A percentile compares a stretch with the other conserved stretches of the same genome.
phyloP scores from a whole-genome alignment of 2,113 vertebrate species.

The Saccopteryx leptura region DNA sequence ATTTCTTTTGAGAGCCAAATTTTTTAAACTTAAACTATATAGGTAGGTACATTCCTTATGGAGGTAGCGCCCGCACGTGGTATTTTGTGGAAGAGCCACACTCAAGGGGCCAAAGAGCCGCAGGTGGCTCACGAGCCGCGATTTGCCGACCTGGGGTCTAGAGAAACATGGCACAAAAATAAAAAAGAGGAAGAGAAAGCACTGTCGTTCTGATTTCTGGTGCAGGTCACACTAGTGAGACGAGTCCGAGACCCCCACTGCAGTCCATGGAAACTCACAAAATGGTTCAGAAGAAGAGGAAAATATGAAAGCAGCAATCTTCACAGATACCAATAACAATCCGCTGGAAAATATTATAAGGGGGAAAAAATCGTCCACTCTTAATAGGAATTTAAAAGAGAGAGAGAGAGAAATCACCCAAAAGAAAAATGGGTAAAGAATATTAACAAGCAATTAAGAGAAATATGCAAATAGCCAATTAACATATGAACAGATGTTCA shows the following conservation, averaged over 20 bases:
- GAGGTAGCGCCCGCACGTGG: too few species aligned
- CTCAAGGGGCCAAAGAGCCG: too few species aligned
- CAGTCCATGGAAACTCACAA: constrained; percentile 28
- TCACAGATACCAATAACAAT: constrained; percentile 49
- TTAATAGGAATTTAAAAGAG: constrained; percentile 48
- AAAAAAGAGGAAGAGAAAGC: background rate
- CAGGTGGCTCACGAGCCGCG: too few species aligned
- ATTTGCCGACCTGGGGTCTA: background rate
- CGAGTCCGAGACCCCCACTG: constrained; percentile 35
- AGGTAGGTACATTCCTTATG: too few species aligned
- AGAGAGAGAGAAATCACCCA: constrained; percentile 56
- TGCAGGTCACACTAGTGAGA: constrained; percentile 47
- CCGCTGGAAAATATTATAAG: constrained; percentile 40
- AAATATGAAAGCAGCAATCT: constrained; percentile 68
- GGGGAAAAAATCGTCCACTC: constrained; percentile 52
- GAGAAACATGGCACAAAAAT: constrained; percentile 30
- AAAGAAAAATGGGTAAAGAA: constrained; percentile 82
- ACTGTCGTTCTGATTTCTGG: background rate
- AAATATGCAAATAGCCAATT: constrained; percentile 83
- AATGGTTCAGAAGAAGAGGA: constrained; percentile 16
- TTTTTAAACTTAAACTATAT: too few species aligned
- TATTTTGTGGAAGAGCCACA: too few species aligned
- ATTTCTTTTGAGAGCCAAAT: too few species aligned
- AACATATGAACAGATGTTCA: constrained; percentile 84
- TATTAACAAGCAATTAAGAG: constrained; percentile 82